phyloP scores from a whole-genome alignment of 2,797 vertebrate genomes.

The Clarias laeviceps region DNA sequence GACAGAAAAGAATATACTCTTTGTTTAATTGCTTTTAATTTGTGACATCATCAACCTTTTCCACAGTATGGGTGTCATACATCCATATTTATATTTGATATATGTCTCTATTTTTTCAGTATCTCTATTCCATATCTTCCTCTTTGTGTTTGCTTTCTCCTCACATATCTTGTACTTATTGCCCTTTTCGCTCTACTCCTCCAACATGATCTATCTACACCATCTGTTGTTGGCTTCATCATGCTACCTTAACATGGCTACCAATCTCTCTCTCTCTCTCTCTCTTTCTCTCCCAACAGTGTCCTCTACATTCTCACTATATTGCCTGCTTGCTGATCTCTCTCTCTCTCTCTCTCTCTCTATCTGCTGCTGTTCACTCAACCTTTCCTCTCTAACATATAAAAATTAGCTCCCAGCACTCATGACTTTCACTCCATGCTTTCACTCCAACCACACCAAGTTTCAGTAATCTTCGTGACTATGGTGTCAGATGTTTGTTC shows the following conservation, averaged over 20 bases:
- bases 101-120: not conserved
- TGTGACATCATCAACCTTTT: not conserved
- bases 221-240: slow-evolving; percentile 15
- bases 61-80: not conserved
- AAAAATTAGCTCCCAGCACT: not conserved
- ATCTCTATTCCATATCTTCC: not conserved
- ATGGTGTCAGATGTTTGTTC: not conserved
- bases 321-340: not conserved
- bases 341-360: not conserved
- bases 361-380: not conserved
- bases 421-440: not conserved
- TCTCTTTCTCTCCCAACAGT: not conserved
- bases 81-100: not conserved
- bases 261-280: not conserved
- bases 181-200: not conserved
- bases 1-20: not conserved
- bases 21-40: not conserved
- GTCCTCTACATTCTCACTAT: no score
- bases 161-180: not conserved
- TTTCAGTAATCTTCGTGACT: not conserved
- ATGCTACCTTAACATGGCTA: slow-evolving; percentile 9
- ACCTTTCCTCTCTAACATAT: not conserved
- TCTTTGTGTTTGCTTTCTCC: not conserved
- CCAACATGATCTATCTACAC: not conserved
- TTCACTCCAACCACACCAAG: not conserved